Percentiles rank a stretch among this genome's conserved stretches.
These are phyloP conservation scores for Bombus waltoni DNA, from an alignment of 1,140 invertebrate species.

Conservation along the genomic window DNA sequence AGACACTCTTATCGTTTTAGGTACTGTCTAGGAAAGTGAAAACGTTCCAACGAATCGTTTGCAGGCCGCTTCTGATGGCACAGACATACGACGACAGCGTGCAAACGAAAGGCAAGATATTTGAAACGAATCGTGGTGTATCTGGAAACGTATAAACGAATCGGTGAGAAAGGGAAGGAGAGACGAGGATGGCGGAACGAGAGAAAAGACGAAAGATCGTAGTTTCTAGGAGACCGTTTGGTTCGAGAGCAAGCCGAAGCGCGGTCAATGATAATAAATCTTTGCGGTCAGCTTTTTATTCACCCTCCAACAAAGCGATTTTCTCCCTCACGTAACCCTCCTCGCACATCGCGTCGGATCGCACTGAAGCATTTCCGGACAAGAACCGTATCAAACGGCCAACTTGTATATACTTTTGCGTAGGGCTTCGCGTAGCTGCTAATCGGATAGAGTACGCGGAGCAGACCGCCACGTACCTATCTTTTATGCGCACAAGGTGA, in stretches of 20 bases:
- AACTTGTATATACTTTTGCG: slow-evolving; percentile 75
- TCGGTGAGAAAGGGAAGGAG: not conserved
- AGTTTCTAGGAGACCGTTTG: not conserved
- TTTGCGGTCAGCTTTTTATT: slow-evolving; percentile 50
- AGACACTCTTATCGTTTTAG: no score
- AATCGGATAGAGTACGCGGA: slow-evolving; percentile 76
- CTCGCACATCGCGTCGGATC: slow-evolving; percentile 69
- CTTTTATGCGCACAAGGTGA: slow-evolving; percentile 48
- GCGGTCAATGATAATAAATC: not conserved
- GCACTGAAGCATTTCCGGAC: slow-evolving; percentile 65
- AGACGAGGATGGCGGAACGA: not conserved
- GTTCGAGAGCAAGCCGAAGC: no score
- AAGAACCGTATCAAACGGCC: slow-evolving; percentile 70
- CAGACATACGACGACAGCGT: not conserved
- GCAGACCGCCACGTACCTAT: slow-evolving; percentile 37
- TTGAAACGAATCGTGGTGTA: not conserved
- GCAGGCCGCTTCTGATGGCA: fast-evolving
- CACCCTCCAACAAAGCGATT: slow-evolving; percentile 78
- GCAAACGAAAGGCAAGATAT: not conserved
- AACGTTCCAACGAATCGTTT: no score
- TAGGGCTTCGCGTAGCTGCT: slow-evolving; percentile 77
- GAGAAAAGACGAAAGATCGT: no score
- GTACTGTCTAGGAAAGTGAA: not conserved
- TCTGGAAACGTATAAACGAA: not conserved
- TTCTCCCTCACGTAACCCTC: slow-evolving; percentile 74